Percentiles rank a stretch among this genome's conserved stretches.
phyloP scores from a whole-genome alignment of 1,140 invertebrate species.

The Nomia melanderi region DNA sequence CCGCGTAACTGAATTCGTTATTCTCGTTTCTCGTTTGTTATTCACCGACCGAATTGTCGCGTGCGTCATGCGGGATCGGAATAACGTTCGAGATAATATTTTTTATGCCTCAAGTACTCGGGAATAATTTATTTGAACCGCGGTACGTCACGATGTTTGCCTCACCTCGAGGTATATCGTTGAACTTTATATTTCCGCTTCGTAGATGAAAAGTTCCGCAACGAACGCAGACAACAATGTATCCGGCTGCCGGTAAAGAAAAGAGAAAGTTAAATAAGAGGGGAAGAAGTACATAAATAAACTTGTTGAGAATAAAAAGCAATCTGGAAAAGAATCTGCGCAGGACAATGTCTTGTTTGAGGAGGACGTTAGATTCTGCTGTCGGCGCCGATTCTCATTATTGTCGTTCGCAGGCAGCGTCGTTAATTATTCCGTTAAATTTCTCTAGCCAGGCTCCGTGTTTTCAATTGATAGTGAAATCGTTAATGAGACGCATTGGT shows the following conservation, averaged over 20 bases:
- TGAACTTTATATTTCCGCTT: not conserved
- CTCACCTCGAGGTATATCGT: too few relatives aligned
- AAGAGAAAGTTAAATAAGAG: not conserved
- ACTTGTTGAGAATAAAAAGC: too few relatives aligned
- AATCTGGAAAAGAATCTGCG: not conserved
- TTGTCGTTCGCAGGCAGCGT: too few relatives aligned
- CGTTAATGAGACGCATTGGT: constrained; percentile 40
- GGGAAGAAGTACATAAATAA: not conserved
- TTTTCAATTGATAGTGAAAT: constrained; percentile 60
- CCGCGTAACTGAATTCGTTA: not conserved
- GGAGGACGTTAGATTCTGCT: not conserved
- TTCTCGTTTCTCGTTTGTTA: not conserved
- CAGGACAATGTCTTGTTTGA: not conserved
- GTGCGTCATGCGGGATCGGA: not conserved
- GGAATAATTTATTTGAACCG: not conserved
- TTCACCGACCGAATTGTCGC: not conserved
- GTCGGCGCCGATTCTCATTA: too few relatives aligned
- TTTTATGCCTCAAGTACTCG: not conserved
- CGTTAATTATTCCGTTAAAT: too few relatives aligned
- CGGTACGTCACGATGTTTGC: not conserved
- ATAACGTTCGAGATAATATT: not conserved
- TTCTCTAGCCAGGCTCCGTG: not conserved
- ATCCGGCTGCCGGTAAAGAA: not conserved
- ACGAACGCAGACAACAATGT: not conserved
- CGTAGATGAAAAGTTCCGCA: not conserved